Conservation (phyloP, 2,797 vertebrate genomes). For the Helostoma temminkii region DNA sequence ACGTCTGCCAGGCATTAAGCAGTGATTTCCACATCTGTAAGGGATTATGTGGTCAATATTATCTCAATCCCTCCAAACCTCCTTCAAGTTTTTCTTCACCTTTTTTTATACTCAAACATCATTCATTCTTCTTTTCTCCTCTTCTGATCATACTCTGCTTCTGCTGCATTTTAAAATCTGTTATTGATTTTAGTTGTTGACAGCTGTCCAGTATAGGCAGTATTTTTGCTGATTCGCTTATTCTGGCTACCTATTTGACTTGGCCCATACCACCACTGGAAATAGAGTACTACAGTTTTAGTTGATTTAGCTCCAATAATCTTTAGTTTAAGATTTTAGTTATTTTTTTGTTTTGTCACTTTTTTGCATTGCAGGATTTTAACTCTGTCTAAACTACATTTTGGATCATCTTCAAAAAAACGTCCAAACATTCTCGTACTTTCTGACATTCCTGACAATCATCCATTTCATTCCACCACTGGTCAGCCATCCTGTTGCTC, state of each 20-base stretch:
- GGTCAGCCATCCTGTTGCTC: background rate
- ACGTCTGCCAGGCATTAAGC: slow-evolving; percentile 58
- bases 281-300: slow-evolving; percentile 1
- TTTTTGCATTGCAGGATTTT: background rate
- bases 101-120: slow-evolving; percentile 34
- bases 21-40: slow-evolving; percentile 70
- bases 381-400: too few species aligned
- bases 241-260: slow-evolving; percentile 29
- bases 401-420: background rate
- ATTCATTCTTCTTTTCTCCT: slow-evolving; percentile 31
- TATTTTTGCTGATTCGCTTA: slow-evolving; percentile 19
- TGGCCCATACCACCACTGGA: slow-evolving; percentile 18
- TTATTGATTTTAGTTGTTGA: slow-evolving; percentile 43
- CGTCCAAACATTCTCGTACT: background rate
- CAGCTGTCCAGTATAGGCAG: slow-evolving; percentile 24
- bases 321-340: background rate
- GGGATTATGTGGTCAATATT: slow-evolving; percentile 74
- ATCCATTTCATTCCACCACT: background rate
- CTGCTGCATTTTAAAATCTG: slow-evolving; percentile 43
- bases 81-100: slow-evolving; percentile 57
- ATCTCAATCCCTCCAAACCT: slow-evolving; percentile 54
- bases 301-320: background rate
- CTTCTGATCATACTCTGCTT: slow-evolving; percentile 24
- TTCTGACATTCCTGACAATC: background rate
- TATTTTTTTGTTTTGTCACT: background rate